Evolutionary conservation across 2,888 invertebrate genomes (phyloP), one percentile per base, ranked within the genome.

Genomic region (Aphelenchoides bicaudatus): DNA sequence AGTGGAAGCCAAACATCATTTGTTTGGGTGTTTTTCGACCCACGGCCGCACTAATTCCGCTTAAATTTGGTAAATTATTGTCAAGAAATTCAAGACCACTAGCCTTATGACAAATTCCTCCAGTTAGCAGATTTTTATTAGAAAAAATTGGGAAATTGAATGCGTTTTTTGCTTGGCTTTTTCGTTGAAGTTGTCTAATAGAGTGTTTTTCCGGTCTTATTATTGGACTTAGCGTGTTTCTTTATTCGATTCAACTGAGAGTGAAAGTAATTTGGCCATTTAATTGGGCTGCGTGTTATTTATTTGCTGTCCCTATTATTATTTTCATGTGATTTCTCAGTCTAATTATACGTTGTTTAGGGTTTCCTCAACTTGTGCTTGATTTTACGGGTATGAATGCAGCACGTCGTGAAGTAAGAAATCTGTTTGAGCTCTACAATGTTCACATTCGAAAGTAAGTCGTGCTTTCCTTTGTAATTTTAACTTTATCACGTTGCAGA

Each of bases 401-500:
- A 10, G 10, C 43, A 6, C 43, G 43, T 8, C 16, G 25, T 10
- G 43, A 43, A 8, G 25, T 43, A 10, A 19, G 43, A 6, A 43
- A 43, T n/a, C 43, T 43, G 21, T 43, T 43, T 25, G 43, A 21
- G 16, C 43, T 43, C 10, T 21, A 43, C 43, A 43, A n/a, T 25
- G 43, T 43, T 6, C 21, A 43, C 23, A 19, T 43, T 8, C 16
- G 25, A n/a, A 19, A 25, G 43, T 43, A 25, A 43, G 43, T 43
- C 6, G 34, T 10, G 34, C n/a, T 10, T n/a, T 34, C 34, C 34
- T 34, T n/a, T 10, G 10, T 34, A 34, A 34, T 34, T 43, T n/a
- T 43, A 21, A 25, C 23, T 43, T 43, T 43, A 10, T n/a, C 8
- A 43, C 43, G 21, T 2, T 31, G 25, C 37, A 67, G 65, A 16